Base-by-base conservation (phyloP, 92 coral and sea anemone genomes). In the Paramuricea clavata region DNA sequence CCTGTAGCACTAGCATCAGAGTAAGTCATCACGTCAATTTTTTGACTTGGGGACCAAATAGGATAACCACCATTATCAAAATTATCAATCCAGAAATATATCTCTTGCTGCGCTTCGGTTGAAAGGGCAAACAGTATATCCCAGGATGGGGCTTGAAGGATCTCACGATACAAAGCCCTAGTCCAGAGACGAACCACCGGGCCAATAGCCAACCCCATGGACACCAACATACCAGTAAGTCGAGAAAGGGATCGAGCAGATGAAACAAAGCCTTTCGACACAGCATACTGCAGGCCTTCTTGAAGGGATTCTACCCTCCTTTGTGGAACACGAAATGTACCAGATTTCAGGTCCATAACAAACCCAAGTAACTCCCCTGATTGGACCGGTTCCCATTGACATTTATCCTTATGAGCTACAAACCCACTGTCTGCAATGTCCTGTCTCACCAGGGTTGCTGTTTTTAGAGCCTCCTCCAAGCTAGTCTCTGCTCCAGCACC, bases 171-270 rank as follows among this genome's bases (percentile, higher is more conserved):
- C n/a, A 87, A 23, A 57, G 62, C 76, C 62, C 89, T 77, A 42
- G 87, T 89, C 93, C 92, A 93, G 36, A 93, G 91, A 30, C 85
- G 76, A 30, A 85, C 92, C 33, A 93, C 95, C 17, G 93, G 93
- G 25, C 93, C 95, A 13, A 93, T 83, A 28, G 95, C 93, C 33
- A 92, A 82, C 17, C 87, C 87, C 93, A 92, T 90, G 36, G 93
- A 92, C 12, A 88, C 88, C 39, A 90, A 43, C 4, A 57, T 60
- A 3, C 93, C 93, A 44, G 91, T 60, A 27, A 90, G 36, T 6
- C 80, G 57, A 1, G 92, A 59, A 32, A 87, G 57, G 85, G 30
- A 44, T 19, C 90, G 74, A 30, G 95, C 93, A 33, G 95, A 79
- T 10, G 56, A 83, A 28, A 43, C 39, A 56, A 74, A 86, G 1